Conservation (phyloP, 2,888 invertebrate genomes). For the Pyrgus malvae region DNA sequence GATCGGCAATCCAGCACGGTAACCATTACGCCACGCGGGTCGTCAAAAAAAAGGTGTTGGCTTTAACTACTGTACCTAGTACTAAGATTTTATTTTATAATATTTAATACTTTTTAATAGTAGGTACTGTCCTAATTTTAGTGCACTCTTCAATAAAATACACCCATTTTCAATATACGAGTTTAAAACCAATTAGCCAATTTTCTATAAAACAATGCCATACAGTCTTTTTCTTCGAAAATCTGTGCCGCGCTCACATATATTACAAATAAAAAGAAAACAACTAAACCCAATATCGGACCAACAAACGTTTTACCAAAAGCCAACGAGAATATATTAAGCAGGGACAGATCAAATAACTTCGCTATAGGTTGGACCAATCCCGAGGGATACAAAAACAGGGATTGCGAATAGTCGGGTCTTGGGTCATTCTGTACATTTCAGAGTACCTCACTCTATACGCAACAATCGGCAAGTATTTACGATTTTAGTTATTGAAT, state of each 20-base stretch:
- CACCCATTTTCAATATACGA: no score
- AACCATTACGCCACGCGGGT: no score
- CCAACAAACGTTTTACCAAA: slow-evolving; percentile 1
- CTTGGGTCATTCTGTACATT: slow-evolving; percentile 15
- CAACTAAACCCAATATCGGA: not conserved
- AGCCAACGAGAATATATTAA: slow-evolving; percentile 16
- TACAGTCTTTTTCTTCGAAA: no score
- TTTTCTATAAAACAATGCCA: no score
- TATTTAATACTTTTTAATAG: no score
- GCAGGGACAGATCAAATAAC: slow-evolving; percentile 15
- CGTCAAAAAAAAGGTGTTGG: no score
- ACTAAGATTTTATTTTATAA: no score
- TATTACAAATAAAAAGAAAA: not conserved
- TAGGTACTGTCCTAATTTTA: no score
- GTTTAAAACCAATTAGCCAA: no score
- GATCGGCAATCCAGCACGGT: no score
- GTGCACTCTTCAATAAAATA: no score
- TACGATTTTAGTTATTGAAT: not conserved
- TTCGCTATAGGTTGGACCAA: slow-evolving; percentile 6
- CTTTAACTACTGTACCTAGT: no score
- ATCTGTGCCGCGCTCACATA: not conserved
- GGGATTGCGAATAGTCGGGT: slow-evolving; percentile 13
- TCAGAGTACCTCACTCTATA: not conserved
- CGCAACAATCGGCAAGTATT: slow-evolving; percentile 3
- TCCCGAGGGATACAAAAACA: slow-evolving; percentile 17